Evolutionary conservation across 2,888 invertebrate species (phyloP), one percentile per base, ranked within the genome.

Genomic region (Pollenia labialis): DNA sequence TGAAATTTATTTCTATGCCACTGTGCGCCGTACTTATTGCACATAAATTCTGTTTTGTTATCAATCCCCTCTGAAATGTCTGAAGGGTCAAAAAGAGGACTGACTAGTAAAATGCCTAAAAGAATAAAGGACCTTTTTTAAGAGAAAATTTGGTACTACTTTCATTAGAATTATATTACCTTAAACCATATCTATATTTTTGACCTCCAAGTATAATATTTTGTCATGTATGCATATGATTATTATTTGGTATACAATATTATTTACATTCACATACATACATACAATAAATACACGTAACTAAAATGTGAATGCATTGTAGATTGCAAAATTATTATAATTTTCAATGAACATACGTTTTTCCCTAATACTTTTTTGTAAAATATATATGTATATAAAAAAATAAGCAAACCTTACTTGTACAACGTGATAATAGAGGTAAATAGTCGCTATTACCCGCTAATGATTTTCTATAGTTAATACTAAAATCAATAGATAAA

Each of bases 341-440:
- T 66, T 72, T 64, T 32, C 18, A 64, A 42, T 60, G 10, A 32
- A 32, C 32, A 32, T 58, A 16, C 40, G 1, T 42, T 75, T 23
- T 62, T 16, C 64, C 12, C 12, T 32, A 71, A 71, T 52, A 52
- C 32, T 32, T 32, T 32, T 32, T 32, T 71, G n/a, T 23, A 50
- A 50, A 68, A 54, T 16, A 8, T 14, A 16, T 18, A 12, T 32
- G 8, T 1, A 18, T 16, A 44, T 10, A 52, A 54, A 42, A 68
- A 1, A 68, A 69, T n/a, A 40, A 79, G n/a, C 32, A 72, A 72
- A 81, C 50, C 32, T 48, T 64, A 72, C 46, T 68, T 32, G 1
- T 18, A 72, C 48, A 75, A 81, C 80, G 80, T 80, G 84, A 84
- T 80, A 80, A 74, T 62, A 54, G 60, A 68, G 60, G 69, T 54